phyloP scores from a whole-genome alignment of 1,140 invertebrate species.

The Xylocopa sonorina region DNA sequence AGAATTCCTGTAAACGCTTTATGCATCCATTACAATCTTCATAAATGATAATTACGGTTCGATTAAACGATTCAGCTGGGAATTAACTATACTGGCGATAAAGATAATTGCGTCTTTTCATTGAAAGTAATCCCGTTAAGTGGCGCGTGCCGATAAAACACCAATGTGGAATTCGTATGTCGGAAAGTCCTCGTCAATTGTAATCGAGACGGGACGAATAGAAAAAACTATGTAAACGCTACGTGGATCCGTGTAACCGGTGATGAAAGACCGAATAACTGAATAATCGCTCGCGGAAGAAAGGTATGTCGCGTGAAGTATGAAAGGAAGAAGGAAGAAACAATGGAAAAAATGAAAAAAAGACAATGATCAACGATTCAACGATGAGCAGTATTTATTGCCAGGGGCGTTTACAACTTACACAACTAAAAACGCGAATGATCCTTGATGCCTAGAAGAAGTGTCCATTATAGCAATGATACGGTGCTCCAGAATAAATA shows the following conservation, averaged over 20 bases:
- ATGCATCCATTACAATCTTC: too few relatives aligned
- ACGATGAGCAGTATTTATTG: background rate
- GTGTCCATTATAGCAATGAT: background rate
- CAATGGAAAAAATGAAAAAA: background rate
- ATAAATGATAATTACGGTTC: rapidly evolving
- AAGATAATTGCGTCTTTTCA: background rate
- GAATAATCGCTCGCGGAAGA: constrained; percentile 18
- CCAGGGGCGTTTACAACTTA: background rate
- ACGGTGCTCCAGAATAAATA: background rate
- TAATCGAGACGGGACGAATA: background rate
- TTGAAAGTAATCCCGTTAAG: too few relatives aligned
- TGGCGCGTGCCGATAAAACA: background rate
- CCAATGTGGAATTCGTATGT: background rate
- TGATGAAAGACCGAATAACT: constrained; percentile 23
- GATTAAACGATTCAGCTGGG: background rate
- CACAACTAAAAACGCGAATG: background rate
- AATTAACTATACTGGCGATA: background rate
- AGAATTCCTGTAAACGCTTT: too few relatives aligned
- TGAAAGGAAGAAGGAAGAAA: background rate
- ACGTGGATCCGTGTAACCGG: background rate
- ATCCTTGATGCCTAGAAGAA: background rate
- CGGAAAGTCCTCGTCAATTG: background rate
- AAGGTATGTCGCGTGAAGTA: background rate
- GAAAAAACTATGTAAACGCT: constrained; percentile 14
- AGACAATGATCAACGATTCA: background rate